Percentiles rank a stretch among this genome's conserved stretches.
Conservation (phyloP, 1,140 invertebrate species). For the Pseudomyrmex cubaensis region DNA sequence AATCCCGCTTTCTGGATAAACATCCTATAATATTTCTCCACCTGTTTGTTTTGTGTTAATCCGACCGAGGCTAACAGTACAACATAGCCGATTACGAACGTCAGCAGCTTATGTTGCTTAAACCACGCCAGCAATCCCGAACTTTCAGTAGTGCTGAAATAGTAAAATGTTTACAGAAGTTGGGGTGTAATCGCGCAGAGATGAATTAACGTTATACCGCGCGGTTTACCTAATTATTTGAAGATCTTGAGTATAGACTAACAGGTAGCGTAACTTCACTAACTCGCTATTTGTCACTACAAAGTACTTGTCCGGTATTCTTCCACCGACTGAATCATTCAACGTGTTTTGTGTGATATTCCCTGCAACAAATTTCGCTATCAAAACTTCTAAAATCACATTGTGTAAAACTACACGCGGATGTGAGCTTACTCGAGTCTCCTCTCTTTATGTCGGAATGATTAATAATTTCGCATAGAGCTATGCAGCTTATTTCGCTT, state of each 20-base stretch:
- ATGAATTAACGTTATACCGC: neutral
- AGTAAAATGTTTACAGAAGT: conserved; percentile 27
- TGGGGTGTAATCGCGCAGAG: neutral
- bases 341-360: conserved; percentile 79
- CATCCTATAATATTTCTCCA: conserved; percentile 83
- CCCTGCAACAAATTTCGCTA: conserved; percentile 72
- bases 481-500: conserved; percentile 90
- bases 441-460: conserved; percentile 86
- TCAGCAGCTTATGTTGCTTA: conserved; percentile 83
- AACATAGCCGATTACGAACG: conserved; percentile 83
- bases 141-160: conserved; percentile 75
- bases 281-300: conserved; percentile 91
- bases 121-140: conserved; percentile 81
- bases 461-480: conserved; percentile 92
- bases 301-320: conserved; percentile 90
- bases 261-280: conserved; percentile 90
- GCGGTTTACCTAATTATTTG: conserved; percentile 74
- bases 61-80: conserved; percentile 83
- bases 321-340: conserved; percentile 84
- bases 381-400: conserved; percentile 6
- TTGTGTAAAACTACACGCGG: neutral
- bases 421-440: conserved; percentile 76
- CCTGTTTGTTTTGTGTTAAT: conserved; percentile 82
- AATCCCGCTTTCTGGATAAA: conserved; percentile 82
- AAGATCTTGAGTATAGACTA: conserved; percentile 89